phyloP scores from a whole-genome alignment of 2,797 vertebrate genomes.

The Pitangus sulphuratus region DNA sequence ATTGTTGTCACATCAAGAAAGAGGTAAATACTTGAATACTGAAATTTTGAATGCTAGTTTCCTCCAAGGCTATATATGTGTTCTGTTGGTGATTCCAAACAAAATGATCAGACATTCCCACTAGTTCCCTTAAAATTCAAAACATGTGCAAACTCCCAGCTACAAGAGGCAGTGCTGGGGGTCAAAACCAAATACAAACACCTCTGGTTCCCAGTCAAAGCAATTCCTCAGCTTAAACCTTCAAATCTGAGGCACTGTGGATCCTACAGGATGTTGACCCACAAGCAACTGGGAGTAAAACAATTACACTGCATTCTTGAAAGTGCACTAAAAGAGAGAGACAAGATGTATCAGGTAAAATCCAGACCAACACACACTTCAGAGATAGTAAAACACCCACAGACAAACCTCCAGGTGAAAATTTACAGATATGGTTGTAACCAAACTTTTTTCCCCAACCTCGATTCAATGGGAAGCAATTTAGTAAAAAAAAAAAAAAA shows the following conservation, averaged over 20 bases:
- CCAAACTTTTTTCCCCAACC: neutral
- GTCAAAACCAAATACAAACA: neutral
- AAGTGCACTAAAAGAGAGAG: neutral
- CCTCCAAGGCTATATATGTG: neutral
- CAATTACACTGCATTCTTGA: neutral
- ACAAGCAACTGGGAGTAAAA: neutral
- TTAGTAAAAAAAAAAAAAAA: neutral
- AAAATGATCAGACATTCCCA: accelerated
- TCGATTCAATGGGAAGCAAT: neutral
- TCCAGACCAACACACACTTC: neutral
- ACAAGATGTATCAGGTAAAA: neutral
- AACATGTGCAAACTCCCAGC: neutral
- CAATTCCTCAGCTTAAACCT: neutral
- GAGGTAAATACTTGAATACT: neutral
- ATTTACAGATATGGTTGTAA: neutral
- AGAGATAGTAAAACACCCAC: neutral
- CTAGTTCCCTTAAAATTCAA: neutral
- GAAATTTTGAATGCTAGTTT: neutral
- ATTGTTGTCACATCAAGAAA: neutral
- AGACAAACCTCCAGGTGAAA: neutral
- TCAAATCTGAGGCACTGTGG: neutral
- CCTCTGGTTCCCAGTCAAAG: neutral
- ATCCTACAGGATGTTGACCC: neutral
- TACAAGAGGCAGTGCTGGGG: neutral
- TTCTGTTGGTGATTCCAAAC: neutral